Base-by-base conservation (phyloP, 2,888 invertebrate species). In the Coelopa pilipes region DNA sequence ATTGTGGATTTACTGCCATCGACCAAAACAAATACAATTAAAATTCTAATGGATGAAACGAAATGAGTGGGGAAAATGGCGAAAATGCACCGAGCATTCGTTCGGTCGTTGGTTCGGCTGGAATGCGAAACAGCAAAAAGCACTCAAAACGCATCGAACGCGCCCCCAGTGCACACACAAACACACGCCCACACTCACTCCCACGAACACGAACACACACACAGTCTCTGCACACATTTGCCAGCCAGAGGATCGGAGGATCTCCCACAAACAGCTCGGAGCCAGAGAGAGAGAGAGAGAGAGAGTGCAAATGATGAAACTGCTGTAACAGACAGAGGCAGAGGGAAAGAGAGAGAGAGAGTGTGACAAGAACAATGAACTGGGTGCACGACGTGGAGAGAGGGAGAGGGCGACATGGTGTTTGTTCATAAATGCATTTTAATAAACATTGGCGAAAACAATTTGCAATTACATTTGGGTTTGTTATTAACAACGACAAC, bases 401-500 rank as follows among this genome's bases (percentile, higher is more conserved):
- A 60, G 59, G 21, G 4, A 50, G 5, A 24, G 21, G 13, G 53
- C n/a, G 21, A 47, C n/a, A 49, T 15, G 34, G 21, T 11, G 50
- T 19, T 34, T 34, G 21, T 66, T 66, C 50, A 65, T 53, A 55
- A 53, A 45, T 68, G 55, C 55, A 65, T 68, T 45, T 34, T 10
- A 55, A 53, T 47, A 46, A 55, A 45, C 5, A 68, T 67, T 67
- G 53, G 45, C 68, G 55, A 34, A 68, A 68, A 55, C 68, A 55
- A 68, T 45, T 57, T 68, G 55, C 15, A 68, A 68, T 53, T 55
- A 24, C 53, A 45, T 24, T 55, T 55, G 11, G 55, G 17, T 68
- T 68, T 49, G 45, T 69, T 69, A 69, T 69, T 46, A 69, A 69
- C 59, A 68, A 55, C 53, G 19, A 55, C 55, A 68, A 46, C 55